Base-by-base conservation (phyloP, 2,888 invertebrate species). In the Pheosia tremula region DNA sequence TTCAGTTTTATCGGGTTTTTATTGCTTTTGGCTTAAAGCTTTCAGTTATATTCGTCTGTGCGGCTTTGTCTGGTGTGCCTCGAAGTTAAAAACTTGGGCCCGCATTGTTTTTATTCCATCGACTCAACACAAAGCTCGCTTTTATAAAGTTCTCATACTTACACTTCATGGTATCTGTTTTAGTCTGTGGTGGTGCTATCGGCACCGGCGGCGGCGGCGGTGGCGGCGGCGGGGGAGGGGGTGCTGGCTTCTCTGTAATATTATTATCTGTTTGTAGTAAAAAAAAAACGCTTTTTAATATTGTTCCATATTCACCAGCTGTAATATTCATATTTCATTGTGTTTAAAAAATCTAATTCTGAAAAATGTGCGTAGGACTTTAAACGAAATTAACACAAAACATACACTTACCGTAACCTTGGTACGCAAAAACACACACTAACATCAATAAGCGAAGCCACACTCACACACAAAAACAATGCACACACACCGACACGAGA, bases 101-200 rank as follows among this genome's bases (percentile, higher is more conserved):
- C 3, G 10, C 11, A 49, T 5, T 49, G n/a, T 49, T 9, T 43
- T 2, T 43, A 43, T 43, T 43, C 9, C 43, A 43, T 8, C 5
- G 1, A 39, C 39, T 7, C 3, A 39, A 24, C 24, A 24, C 3
- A 6, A 6, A 39, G 5, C 3, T 5, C 39, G 7, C 7, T 39
- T 5, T 7, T 39, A 39, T 39, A 2, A 9, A 9, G 10, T 0
- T 43, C n/a, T n/a, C 1, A 10, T 75, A 84, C 89, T 90, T 73
- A 90, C 93, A 90, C 67, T 92, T 92, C 69, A 93, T 82, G 58
- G 92, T 88, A 70, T 87, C 89, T 1, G 86, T 87, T 49, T 82
- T 83, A 43, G 83, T 80, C 6, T 86, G 82, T 5, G 82, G 82
- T 3, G 87, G 85, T 24, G 81, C 49, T 7, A 47, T 68, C 4